Evolutionary conservation across 2,888 invertebrate species (phyloP).

Genomic region (Volucella inflata): DNA sequence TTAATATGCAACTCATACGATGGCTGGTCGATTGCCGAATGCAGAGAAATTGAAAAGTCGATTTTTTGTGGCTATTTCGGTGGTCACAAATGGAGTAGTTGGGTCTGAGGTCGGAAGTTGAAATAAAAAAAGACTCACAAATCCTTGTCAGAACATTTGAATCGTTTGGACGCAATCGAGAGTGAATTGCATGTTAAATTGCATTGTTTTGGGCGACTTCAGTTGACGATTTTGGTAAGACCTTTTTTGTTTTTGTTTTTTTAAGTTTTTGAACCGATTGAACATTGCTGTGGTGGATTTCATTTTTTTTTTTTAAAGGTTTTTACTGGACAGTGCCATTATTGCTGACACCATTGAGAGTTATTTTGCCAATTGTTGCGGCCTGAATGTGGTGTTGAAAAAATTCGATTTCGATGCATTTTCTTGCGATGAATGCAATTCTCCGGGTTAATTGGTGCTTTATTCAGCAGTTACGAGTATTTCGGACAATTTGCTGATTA

Average conservation of each 20-base stretch:
- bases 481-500: slow-evolving; percentile 71
- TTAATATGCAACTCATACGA: slow-evolving; percentile 65
- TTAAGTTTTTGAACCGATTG: slow-evolving; percentile 1
- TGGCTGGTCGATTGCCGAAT: slow-evolving; percentile 56
- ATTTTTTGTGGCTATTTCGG: slow-evolving; percentile 16
- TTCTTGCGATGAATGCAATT: slow-evolving; percentile 66
- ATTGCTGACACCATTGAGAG: slow-evolving; percentile 67
- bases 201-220: slow-evolving; percentile 70
- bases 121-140: slow-evolving; percentile 35
- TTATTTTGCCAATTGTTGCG: slow-evolving; percentile 61
- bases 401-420: slow-evolving; percentile 69
- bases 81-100: slow-evolving; percentile 11
- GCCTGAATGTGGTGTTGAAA: slow-evolving; percentile 35
- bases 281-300: slow-evolving; percentile 38
- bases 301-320: slow-evolving; percentile 4
- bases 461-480: slow-evolving; percentile 74
- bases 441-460: slow-evolving; percentile 68
- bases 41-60: slow-evolving; percentile 46
- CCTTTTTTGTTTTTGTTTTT: neutral
- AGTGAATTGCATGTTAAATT: slow-evolving; percentile 75
- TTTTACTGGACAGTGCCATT: slow-evolving; percentile 43
- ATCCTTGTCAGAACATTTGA: slow-evolving; percentile 45
- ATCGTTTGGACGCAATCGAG: slow-evolving; percentile 67
- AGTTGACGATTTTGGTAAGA: neutral
- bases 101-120: neutral